phyloP scores from a whole-genome alignment of 2,797 vertebrate genomes.

The Melopsittacus undulatus region DNA sequence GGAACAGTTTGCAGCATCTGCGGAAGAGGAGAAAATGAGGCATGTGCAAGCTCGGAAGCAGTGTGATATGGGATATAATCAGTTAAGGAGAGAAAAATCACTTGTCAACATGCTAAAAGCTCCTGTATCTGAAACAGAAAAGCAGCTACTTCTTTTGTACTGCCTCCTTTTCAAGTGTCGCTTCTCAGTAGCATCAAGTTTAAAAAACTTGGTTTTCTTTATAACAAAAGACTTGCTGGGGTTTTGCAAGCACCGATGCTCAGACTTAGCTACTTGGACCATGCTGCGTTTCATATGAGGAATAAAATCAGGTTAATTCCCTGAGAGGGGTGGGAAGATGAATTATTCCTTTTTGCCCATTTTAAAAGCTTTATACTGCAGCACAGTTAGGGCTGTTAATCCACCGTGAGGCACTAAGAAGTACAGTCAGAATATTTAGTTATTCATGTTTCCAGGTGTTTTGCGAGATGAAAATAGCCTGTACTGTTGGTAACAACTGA shows the following conservation, averaged over 20 bases:
- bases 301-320: neutral
- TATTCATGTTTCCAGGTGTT: neutral
- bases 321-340: neutral
- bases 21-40: neutral
- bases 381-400: neutral
- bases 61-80: accelerated
- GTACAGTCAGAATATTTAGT: neutral
- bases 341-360: neutral
- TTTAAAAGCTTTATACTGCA: neutral
- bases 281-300: neutral
- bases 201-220: neutral
- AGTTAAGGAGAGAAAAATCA: no score
- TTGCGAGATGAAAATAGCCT: neutral
- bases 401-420: neutral
- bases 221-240: neutral
- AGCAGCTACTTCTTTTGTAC: neutral
- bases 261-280: neutral
- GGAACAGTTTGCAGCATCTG: neutral
- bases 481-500: neutral
- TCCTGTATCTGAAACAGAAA: neutral
- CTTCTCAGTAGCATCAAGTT: neutral
- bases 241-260: neutral
- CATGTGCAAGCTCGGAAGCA: neutral
- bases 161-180: neutral
- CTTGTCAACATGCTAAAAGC: neutral